Evolutionary conservation across 2,797 vertebrate genomes (phyloP), one percentile per base, ranked within the genome.

Genomic region (Triplophysa yarkandensis): DNA sequence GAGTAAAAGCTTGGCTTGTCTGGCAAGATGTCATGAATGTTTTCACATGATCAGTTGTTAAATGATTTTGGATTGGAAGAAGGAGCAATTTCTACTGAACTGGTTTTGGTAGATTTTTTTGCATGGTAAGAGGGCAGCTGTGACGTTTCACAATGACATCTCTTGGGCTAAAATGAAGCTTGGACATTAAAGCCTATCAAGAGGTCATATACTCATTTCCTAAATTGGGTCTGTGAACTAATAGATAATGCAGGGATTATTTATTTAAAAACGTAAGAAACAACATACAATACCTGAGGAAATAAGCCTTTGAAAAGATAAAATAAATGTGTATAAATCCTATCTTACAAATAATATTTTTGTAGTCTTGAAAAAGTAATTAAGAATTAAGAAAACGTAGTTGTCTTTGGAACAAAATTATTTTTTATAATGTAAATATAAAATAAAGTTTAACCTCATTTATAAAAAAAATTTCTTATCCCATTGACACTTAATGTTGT

Each of bases 131-230:
- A 0, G 4, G 17, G n/a, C 17, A 46, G 41, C 52, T 44, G 19
- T 34, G 68, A 46, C n/a, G 28, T 48, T 70, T 8, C 13, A 60
- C 39, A 34, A 54, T 61, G 55, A 43, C 68, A 60, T 60, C 68
- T 70, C 19, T 21, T 71, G 55, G 68, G 23, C 9, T 32, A 4
- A 60, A 60, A 48, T 28, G 5, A 34, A 66, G n/a, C 7, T 27
- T 55, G 21, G 11, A 16, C 2, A 3, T 11, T 10, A 23, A 2
- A 52, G 21, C 4, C 1, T 11, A 0, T 25, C 11, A 28, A 27
- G 6, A 3, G 4, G 25, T 27, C 4, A 54, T 13, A 25, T 11
- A 25, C 23, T 25, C 2, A 25, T 54, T 25, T n/a, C n/a, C 19
- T 9, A 4, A 16, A 14, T 19, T 50, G 10, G 48, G 9, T 23